Evolutionary conservation across 2,888 invertebrate species (phyloP).

Genomic region (Acanthoscelides obtectus): DNA sequence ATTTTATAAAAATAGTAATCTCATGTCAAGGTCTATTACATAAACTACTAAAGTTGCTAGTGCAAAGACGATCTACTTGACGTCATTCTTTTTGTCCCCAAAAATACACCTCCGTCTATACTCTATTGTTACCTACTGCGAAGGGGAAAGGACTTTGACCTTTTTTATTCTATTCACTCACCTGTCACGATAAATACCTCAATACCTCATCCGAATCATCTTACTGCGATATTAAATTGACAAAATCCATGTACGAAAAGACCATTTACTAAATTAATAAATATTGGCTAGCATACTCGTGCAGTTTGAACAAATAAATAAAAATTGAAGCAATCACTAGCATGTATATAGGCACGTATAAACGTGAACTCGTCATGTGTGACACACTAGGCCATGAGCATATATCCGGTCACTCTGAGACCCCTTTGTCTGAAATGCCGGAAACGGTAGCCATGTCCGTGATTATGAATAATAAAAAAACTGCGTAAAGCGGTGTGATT

Average conservation of each 20-base stretch:
- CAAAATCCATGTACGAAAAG: not conserved
- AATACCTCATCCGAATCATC: not conserved
- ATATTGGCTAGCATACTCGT: not conserved
- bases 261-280: not conserved
- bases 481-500: not conserved
- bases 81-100: too few relatives aligned
- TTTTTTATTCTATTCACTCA: not conserved
- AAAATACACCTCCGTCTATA: not conserved
- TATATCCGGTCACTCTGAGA: constrained; percentile 28
- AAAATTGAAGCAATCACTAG: not conserved
- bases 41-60: too few relatives aligned
- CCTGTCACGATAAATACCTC: not conserved
- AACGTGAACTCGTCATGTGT: constrained; percentile 18
- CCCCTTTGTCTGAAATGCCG: constrained; percentile 20
- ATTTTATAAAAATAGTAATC: too few relatives aligned
- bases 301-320: not conserved
- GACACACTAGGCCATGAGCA: constrained; percentile 23
- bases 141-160: not conserved
- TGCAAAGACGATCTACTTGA: too few relatives aligned
- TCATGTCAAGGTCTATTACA: too few relatives aligned
- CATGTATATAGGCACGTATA: not conserved
- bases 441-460: constrained; percentile 18
- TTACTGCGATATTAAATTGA: not conserved
- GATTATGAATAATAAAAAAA: constrained; percentile 19
- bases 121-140: not conserved